A percentile compares a stretch with the other conserved stretches of the same genome.
These are phyloP conservation scores for Vidua macroura DNA, from an alignment of 2,113 vertebrate species.

Conservation along the genomic window DNA sequence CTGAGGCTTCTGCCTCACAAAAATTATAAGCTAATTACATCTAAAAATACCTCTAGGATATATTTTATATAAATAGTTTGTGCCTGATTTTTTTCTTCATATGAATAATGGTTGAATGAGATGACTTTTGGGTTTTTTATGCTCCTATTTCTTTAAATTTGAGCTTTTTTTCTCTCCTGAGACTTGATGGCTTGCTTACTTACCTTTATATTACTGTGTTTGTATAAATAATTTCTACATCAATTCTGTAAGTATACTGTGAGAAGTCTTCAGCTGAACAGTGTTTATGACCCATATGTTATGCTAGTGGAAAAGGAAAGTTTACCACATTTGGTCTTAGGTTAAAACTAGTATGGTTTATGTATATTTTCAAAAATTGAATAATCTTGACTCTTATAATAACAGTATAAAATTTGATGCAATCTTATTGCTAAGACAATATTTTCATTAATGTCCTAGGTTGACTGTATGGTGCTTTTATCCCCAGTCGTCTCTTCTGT, in stretches of 20 bases:
- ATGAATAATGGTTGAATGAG: neutral
- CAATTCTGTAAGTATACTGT: neutral
- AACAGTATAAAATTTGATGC: neutral
- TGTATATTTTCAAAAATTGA: neutral
- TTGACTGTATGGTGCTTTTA: too few relatives aligned
- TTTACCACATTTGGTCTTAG: neutral
- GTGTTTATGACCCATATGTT: neutral
- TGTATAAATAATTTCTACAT: neutral
- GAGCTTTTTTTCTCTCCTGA: neutral
- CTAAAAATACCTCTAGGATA: neutral
- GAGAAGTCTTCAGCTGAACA: neutral
- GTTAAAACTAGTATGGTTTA: neutral
- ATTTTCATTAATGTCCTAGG: neutral
- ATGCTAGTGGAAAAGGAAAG: neutral
- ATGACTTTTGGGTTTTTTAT: neutral
- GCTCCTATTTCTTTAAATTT: neutral
- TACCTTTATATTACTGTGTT: neutral
- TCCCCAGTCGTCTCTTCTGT: too few relatives aligned
- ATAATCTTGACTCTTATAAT: neutral
- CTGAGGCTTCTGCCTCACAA: neutral
- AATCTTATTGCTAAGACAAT: neutral
- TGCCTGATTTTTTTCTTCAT: neutral
- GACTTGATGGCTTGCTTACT: neutral
- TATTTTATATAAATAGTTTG: neutral
- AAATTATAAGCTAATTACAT: neutral